Conservation (phyloP, 2,888 invertebrate genomes). For the Rugalucina vietnamica region DNA sequence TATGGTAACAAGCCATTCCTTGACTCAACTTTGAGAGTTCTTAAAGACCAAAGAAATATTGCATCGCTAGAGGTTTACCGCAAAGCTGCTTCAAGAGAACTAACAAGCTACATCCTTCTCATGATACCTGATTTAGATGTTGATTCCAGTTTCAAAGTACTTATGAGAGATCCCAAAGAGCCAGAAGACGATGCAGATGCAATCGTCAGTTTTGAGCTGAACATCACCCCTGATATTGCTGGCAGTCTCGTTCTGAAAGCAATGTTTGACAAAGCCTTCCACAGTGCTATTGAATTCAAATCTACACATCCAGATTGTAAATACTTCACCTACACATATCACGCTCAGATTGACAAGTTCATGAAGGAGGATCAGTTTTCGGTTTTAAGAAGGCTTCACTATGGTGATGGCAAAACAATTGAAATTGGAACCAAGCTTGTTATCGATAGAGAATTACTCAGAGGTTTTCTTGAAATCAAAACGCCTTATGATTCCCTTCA, state of each 20-base stretch:
- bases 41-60: not conserved
- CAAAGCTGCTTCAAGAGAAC: not conserved
- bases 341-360: slow-evolving; percentile 12
- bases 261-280: slow-evolving; percentile 14
- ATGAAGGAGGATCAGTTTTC: not conserved
- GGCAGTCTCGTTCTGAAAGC: slow-evolving; percentile 15
- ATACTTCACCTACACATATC: slow-evolving; percentile 31
- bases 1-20: not conserved
- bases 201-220: not conserved
- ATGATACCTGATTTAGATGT: slow-evolving; percentile 33
- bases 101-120: slow-evolving; percentile 4
- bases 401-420: slow-evolving; percentile 31
- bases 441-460: not conserved
- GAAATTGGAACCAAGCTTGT: slow-evolving; percentile 32
- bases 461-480: slow-evolving; percentile 18
- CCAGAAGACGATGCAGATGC: slow-evolving; percentile 31
- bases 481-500: slow-evolving; percentile 44
- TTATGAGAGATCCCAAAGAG: not conserved
- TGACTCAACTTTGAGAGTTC: not conserved
- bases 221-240: slow-evolving; percentile 27
- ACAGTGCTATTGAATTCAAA: slow-evolving; percentile 19
- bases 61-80: not conserved
- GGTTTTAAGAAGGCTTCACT: slow-evolving; percentile 31
- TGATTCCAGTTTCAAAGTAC: slow-evolving; percentile 25
- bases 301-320: slow-evolving; percentile 49